Conservation (phyloP, 2,113 vertebrate species). For the Turdus rufiventris region DNA sequence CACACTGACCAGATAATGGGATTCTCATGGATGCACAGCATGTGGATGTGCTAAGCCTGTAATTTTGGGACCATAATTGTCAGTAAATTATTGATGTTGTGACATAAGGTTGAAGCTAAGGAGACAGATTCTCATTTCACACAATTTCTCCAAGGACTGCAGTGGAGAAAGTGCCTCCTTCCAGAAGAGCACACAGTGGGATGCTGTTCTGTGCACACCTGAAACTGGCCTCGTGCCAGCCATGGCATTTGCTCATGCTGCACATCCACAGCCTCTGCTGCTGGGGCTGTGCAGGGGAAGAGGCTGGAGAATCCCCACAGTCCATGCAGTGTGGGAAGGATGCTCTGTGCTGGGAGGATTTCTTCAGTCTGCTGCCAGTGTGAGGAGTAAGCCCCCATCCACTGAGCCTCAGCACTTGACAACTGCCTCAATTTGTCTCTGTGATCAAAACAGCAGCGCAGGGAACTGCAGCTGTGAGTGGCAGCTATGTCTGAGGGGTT, state of each 20-base stretch:
- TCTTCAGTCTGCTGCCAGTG: not conserved
- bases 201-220: not conserved
- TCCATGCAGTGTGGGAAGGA: not conserved
- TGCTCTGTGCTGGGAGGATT: not conserved
- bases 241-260: fast-evolving
- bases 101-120: not conserved
- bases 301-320: not conserved
- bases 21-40: not conserved
- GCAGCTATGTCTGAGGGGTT: not conserved
- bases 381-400: not conserved
- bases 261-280: not conserved
- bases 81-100: not conserved
- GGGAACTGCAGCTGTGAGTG: not conserved
- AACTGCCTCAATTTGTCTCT: constrained; percentile 1
- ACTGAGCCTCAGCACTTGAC: not conserved
- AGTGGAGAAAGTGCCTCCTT: not conserved
- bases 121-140: not conserved
- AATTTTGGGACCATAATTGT: not conserved
- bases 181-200: not conserved
- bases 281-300: not conserved
- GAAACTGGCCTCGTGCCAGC: fast-evolving
- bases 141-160: not conserved
- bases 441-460: not conserved
- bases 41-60: not conserved
- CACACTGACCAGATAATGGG: not conserved